Evolutionary conservation across 2,888 invertebrate species (phyloP).

Genomic region (Sarcophaga caerulescens): DNA sequence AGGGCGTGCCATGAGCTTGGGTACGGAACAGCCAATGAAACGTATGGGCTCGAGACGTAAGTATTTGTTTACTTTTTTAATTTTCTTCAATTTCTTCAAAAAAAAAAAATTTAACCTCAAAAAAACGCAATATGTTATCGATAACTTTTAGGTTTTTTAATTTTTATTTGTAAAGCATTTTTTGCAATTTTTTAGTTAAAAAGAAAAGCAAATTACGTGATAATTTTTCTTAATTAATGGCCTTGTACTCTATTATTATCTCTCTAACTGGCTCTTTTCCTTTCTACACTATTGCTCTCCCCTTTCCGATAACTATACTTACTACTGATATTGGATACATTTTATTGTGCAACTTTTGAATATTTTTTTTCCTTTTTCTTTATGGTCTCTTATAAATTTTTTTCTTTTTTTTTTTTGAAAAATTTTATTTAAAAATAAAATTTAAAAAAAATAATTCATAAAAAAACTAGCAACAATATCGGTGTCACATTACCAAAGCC

Average conservation of each 20-base stretch:
- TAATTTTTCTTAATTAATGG: conserved; percentile 8
- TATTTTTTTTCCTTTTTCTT: conserved; percentile 65
- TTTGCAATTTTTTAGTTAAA: no score
- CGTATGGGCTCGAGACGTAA: conserved; percentile 86
- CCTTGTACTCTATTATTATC: conserved; percentile 29
- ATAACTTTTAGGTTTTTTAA: neutral
- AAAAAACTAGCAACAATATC: conserved; percentile 78
- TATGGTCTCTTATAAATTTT: conserved; percentile 1
- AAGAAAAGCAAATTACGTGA: no score
- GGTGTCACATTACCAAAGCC: conserved; percentile 81
- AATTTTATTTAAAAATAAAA: conserved; percentile 7
- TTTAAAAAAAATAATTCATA: conserved; percentile 51
- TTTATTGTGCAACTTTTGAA: conserved; percentile 50
- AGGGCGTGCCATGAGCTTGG: conserved; percentile 90
- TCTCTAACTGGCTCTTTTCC: conserved; percentile 20
- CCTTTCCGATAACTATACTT: conserved; percentile 29
- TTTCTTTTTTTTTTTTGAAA: conserved; percentile 38
- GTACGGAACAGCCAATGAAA: conserved; percentile 83
- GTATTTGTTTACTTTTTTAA: conserved; percentile 77
- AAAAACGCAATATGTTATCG: conserved; percentile 17
- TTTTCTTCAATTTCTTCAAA: neutral
- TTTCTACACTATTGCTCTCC: conserved; percentile 40
- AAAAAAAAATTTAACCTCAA: neutral
- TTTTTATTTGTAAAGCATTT: conserved; percentile 36
- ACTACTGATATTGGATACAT: conserved; percentile 18